Percentiles rank a stretch among this genome's conserved stretches.
Evolutionary conservation across 30 jellyfish, hydroid and myxozoan species (phyloP).

Genomic region (Nemopilema nomurai): DNA sequence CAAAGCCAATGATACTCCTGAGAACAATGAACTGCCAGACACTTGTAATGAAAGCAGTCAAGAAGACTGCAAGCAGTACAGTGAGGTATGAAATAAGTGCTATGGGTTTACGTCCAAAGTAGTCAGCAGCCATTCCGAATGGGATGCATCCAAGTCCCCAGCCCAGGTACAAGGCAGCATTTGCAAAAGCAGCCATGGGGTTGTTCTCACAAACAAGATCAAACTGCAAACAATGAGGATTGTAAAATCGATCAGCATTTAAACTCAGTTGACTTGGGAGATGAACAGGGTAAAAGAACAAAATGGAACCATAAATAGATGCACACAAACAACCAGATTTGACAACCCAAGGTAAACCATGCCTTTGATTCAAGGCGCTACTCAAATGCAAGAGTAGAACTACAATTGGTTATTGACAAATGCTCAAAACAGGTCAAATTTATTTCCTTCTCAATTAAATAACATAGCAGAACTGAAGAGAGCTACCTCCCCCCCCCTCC

Average conservation of each 20-base stretch:
- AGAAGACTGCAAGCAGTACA: constrained; percentile 39
- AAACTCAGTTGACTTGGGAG: not conserved
- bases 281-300: too few species aligned
- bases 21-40: constrained; percentile 67
- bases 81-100: constrained; percentile 28
- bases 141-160: constrained; percentile 86
- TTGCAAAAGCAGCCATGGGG: constrained; percentile 70
- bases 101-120: constrained; percentile 71
- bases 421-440: too few species aligned
- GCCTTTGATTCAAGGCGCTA: too few species aligned
- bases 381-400: too few species aligned
- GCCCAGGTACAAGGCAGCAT: constrained; percentile 77
- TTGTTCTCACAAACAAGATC: constrained; percentile 72
- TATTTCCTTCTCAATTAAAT: too few species aligned
- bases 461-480: too few species aligned
- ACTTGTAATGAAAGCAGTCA: constrained; percentile 65
- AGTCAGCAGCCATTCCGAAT: constrained; percentile 75
- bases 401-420: too few species aligned
- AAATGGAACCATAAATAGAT: too few species aligned
- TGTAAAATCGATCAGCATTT: not conserved
- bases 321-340: too few species aligned
- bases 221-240: constrained; percentile 44
- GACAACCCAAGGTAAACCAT: too few species aligned
- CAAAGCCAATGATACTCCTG: constrained; percentile 64
- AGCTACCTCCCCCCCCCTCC: too few species aligned